Base-by-base conservation (phyloP, 2,888 invertebrate species). In the Brassicogethes aeneus region DNA sequence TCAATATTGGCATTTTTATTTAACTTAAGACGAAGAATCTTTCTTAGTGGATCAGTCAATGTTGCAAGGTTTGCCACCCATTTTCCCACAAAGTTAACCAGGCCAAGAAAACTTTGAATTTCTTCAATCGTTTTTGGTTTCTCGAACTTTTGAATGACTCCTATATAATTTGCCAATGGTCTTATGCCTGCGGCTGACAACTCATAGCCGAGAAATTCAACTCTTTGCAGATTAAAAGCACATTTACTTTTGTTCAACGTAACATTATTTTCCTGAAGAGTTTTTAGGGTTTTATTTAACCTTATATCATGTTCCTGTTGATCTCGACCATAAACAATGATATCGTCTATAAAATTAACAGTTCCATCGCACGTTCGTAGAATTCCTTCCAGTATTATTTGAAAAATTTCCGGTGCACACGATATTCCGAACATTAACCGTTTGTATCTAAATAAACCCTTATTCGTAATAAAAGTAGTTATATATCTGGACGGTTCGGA, bases 331-430 rank as follows among this genome's bases (percentile, higher is more conserved):
- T 40, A 57, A n/a, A 67, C 44, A 1, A 64, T 36, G 36, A 69
- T n/a, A n/a, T n/a, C n/a, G n/a, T n/a, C n/a, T n/a, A n/a, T n/a
- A n/a, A n/a, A n/a, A n/a, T n/a, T n/a, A 12, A 61, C 43, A 2
- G 52, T 54, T 1, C 65, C 65, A 32, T 62, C 54, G 31, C 63
- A 61, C 2, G 45, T 50, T 16, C 45, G 17, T 2, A 69, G 38
- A 3, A 67, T 57, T 42, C 49, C 45, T 42, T 61, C 59, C 15
- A 70, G 40, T 2, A 54, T 55, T 50, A 67, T 63, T 50, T 69
- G 47, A 17, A 48, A 50, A 13, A 48, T 46, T 39, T 51, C 49
- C 8, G 49, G 65, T 42, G 70, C 70, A 37, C 64, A 65, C 1
- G 52, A 50, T 10, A 69, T 60, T 0, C 49, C 52, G 23, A 52